phyloP scores from a whole-genome alignment of 2,113 vertebrate genomes.

The Agapornis roseicollis region DNA sequence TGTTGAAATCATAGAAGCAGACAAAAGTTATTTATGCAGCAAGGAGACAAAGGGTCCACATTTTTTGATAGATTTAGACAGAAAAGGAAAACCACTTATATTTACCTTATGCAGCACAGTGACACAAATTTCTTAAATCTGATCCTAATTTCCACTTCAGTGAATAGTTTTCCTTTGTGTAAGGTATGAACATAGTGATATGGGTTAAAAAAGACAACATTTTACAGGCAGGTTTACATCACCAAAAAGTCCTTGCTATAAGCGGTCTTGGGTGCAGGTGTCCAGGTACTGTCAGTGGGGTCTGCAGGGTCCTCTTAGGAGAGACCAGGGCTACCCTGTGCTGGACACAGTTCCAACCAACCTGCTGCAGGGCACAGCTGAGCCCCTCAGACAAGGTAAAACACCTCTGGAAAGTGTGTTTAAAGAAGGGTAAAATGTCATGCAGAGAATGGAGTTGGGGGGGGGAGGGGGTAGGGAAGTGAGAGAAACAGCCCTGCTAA shows the following conservation, averaged over 20 bases:
- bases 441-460: neutral
- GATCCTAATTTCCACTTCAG: neutral
- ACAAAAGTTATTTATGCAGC: neutral
- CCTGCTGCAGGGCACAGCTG: rapidly evolving
- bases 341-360: rapidly evolving
- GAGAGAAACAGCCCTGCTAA: neutral
- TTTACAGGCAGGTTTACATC: neutral
- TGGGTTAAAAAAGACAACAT: neutral
- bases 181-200: neutral
- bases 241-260: neutral
- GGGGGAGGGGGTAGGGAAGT: rapidly evolving
- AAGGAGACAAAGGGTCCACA: neutral
- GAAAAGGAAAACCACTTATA: neutral
- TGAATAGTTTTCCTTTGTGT: neutral
- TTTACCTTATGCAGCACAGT: neutral
- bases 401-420: rapidly evolving
- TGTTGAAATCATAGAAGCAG: neutral
- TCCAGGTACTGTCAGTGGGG: rapidly evolving
- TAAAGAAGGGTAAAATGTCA: neutral
- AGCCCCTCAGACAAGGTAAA: neutral
- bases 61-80: neutral
- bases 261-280: neutral
- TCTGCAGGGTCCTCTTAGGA: neutral
- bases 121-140: neutral
- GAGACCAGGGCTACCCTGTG: rapidly evolving